Evolutionary conservation across 37 sponge, comb jelly and placozoan species (phyloP).

Genomic region (Amphimedon queenslandica): DNA sequence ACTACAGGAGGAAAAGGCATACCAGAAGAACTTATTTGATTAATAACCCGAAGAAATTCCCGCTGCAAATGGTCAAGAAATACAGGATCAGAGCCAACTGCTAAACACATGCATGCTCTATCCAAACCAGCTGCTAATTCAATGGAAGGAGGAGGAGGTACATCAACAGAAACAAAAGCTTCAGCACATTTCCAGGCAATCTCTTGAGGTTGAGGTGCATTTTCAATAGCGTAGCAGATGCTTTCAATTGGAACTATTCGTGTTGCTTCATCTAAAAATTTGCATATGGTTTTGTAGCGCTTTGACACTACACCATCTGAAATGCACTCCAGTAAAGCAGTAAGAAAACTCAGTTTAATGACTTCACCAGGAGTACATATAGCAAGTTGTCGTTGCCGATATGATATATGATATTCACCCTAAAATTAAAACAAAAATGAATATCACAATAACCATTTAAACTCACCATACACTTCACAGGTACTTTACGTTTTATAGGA

Average conservation of each 20-base stretch:
- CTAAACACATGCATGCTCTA: not conserved
- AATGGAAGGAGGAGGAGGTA: constrained; percentile 7
- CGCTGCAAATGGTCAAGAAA: no score
- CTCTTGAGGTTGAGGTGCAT: constrained; percentile 17
- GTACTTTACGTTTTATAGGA: not conserved
- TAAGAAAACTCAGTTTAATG: constrained; percentile 1
- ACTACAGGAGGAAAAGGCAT: not conserved
- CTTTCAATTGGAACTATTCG: constrained; percentile 61
- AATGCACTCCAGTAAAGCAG: constrained; percentile 7
- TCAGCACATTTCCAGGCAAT: constrained; percentile 36
- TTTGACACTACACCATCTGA: not conserved
- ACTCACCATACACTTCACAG: not conserved
- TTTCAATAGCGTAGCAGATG: constrained; percentile 40
- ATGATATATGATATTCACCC: not conserved
- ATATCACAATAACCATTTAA: not conserved
- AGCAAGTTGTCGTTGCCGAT: constrained; percentile 1
- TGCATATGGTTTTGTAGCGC: not conserved
- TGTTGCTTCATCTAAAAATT: constrained; percentile 55
- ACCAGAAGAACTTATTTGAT: not conserved
- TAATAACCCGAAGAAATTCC: not conserved
- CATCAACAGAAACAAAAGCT: constrained; percentile 14
- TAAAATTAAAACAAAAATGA: not conserved
- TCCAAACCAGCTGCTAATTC: not conserved
- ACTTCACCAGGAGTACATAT: constrained; percentile 11
- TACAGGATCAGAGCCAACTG: not conserved